A percentile compares a stretch with the other conserved stretches of the same genome.
phyloP scores from a whole-genome alignment of 2,888 invertebrate genomes.

The Eueremaeus valkanovi region DNA sequence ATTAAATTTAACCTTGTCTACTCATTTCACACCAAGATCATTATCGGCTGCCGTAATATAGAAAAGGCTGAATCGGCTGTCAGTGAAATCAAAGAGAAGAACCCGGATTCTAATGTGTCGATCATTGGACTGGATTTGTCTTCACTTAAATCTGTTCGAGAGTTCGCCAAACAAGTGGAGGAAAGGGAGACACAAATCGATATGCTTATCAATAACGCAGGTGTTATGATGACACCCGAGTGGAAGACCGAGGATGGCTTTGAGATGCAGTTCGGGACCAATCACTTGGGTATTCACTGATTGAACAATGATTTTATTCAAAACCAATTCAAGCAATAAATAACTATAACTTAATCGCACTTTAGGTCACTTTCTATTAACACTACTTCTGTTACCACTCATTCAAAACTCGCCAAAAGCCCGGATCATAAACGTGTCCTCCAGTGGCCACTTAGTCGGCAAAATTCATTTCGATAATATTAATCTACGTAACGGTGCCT shows the following conservation, averaged over 20 bases:
- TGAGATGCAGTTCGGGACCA: slow-evolving; percentile 42
- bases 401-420: slow-evolving; percentile 44
- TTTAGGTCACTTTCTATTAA: slow-evolving; percentile 44
- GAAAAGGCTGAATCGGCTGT: slow-evolving; percentile 49
- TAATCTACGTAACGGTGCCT: slow-evolving; percentile 45
- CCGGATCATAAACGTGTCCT: slow-evolving; percentile 50
- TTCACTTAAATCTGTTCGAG: slow-evolving; percentile 64
- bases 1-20: not conserved
- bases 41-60: slow-evolving; percentile 50
- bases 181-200: slow-evolving; percentile 41
- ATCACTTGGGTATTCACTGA: slow-evolving; percentile 42
- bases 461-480: slow-evolving; percentile 50
- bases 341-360: not conserved
- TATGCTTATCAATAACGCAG: slow-evolving; percentile 27
- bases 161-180: slow-evolving; percentile 59
- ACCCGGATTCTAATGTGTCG: slow-evolving; percentile 45
- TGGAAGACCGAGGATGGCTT: slow-evolving; percentile 41
- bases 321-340: not conserved
- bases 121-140: slow-evolving; percentile 60
- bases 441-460: slow-evolving; percentile 51
- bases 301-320: not conserved
- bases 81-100: slow-evolving; percentile 41
- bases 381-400: slow-evolving; percentile 42
- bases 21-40: slow-evolving; percentile 45
- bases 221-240: slow-evolving; percentile 35